Conservation (phyloP, 1,140 invertebrate species). For the Alviniconcha marisindica region DNA sequence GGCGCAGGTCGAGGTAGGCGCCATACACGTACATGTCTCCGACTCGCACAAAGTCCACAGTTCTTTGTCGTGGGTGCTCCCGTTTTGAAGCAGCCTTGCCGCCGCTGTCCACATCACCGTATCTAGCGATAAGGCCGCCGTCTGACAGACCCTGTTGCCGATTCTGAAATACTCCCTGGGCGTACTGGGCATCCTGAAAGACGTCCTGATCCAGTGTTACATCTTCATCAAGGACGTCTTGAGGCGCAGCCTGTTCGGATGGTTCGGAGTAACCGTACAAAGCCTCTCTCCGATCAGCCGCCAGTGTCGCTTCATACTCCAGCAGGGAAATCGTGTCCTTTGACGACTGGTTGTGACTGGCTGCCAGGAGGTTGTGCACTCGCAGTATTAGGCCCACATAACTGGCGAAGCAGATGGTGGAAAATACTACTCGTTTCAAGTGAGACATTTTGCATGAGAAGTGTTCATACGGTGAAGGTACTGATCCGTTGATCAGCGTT, state of each 20-base stretch:
- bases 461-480: neutral
- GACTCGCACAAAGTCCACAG: neutral
- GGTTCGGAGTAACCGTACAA: neutral
- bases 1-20: slow-evolving; percentile 58
- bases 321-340: neutral
- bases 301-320: neutral
- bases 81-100: neutral
- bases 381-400: neutral
- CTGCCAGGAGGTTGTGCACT: neutral
- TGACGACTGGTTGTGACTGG: neutral
- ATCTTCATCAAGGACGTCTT: neutral
- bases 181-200: neutral
- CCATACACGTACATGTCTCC: slow-evolving; percentile 56
- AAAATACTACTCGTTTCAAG: neutral
- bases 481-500: neutral
- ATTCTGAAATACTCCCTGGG: neutral
- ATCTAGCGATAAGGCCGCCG: neutral
- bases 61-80: neutral
- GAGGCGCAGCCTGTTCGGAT: neutral
- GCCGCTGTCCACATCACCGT: neutral
- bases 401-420: neutral
- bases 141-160: too few relatives aligned
- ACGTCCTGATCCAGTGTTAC: neutral
- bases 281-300: neutral
- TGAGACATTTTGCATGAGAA: neutral